A percentile compares a stretch with the other conserved stretches of the same genome.
Conservation (phyloP, 2,797 vertebrate species). For the Petrocephalus sullivani region DNA sequence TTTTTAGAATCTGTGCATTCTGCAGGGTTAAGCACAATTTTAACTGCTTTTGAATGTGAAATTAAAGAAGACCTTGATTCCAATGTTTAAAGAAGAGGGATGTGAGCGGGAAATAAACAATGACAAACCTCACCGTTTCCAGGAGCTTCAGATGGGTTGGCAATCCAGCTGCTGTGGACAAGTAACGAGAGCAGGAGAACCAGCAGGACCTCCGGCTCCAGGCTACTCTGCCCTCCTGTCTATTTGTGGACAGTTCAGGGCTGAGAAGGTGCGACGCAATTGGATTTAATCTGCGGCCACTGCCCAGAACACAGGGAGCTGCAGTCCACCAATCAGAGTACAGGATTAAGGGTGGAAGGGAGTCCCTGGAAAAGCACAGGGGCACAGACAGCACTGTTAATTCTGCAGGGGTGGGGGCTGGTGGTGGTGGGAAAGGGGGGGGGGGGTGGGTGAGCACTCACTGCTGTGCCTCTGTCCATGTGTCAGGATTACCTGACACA, state of each 20-base stretch:
- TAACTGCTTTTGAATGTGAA: background rate
- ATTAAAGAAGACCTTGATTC: background rate
- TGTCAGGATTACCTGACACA: background rate
- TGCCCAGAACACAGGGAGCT: conserved; percentile 7
- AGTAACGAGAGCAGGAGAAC: background rate
- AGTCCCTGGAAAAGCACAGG: background rate
- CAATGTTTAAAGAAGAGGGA: background rate
- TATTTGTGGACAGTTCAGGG: conserved; percentile 35
- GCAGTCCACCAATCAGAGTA: conserved; percentile 23
- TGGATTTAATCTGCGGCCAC: conserved; percentile 38
- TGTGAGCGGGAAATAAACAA: background rate
- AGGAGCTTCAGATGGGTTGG: background rate
- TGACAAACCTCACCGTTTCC: background rate
- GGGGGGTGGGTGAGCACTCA: background rate
- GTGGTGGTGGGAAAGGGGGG: background rate
- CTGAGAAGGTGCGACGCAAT: conserved; percentile 27
- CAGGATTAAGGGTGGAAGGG: conserved; percentile 18
- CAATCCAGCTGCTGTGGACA: background rate
- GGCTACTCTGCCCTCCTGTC: conserved; percentile 11
- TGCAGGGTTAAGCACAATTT: background rate
- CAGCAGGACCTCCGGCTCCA: background rate
- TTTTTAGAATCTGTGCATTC: background rate
- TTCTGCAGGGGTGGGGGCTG: background rate
- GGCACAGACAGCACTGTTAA: background rate
- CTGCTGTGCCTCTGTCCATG: background rate